Evolutionary conservation across 2,797 vertebrate species (phyloP).

Genomic region (Lycodopsis pacificus): DNA sequence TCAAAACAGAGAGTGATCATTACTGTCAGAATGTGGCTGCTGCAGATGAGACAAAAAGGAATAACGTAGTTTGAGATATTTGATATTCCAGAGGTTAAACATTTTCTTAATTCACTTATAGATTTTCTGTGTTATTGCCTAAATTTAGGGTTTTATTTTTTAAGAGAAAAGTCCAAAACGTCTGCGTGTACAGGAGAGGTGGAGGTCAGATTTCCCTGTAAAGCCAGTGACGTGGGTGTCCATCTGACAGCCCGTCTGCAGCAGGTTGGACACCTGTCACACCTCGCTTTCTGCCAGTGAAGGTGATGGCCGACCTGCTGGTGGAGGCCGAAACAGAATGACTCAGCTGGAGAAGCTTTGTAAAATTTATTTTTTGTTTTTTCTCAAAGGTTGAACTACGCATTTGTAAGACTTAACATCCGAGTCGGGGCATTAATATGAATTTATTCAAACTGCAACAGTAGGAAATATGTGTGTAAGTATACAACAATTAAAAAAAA

Average conservation of each 20-base stretch:
- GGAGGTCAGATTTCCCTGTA: conserved; percentile 50
- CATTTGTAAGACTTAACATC: conserved; percentile 32
- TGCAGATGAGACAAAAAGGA: background rate
- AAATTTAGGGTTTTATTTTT: background rate
- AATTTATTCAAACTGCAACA: conserved; percentile 27
- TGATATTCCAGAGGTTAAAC: background rate
- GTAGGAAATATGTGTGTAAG: background rate
- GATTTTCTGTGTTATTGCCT: background rate
- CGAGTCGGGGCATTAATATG: conserved; percentile 13
- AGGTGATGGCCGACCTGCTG: conserved; percentile 33
- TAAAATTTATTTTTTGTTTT: background rate
- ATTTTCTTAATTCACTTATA: background rate
- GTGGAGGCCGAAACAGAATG: conserved; percentile 3
- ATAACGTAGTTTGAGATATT: background rate
- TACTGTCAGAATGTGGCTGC: background rate
- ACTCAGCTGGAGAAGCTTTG: conserved; percentile 32
- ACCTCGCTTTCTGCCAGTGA: conserved; percentile 42
- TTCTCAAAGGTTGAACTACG: conserved; percentile 17
- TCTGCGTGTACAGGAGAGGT: conserved; percentile 1
- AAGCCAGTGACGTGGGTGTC: conserved; percentile 38
- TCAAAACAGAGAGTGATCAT: background rate
- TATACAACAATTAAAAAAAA: background rate
- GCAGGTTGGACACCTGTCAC: conserved; percentile 64
- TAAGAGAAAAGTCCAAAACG: conserved; percentile 6
- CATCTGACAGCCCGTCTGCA: conserved; percentile 55